These are phyloP conservation scores for Muricea muricata DNA, from an alignment of 92 coral and sea anemone species.

Conservation along the genomic window DNA sequence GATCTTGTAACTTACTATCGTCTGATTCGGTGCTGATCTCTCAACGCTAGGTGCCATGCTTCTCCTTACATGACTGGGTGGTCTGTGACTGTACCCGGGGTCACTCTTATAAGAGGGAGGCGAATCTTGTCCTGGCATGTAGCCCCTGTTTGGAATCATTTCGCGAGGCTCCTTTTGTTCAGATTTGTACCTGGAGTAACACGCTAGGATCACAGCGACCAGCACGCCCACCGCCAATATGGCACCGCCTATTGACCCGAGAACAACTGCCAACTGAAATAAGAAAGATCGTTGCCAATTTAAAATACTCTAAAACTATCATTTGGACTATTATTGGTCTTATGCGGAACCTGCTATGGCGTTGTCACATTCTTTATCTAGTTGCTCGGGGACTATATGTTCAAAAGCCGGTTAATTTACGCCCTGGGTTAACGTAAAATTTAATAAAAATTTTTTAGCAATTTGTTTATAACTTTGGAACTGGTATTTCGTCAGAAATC, in stretches of 20 bases:
- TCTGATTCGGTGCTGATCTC: neutral
- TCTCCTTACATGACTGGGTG: neutral
- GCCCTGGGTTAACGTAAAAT: too few species aligned
- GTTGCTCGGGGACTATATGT: too few species aligned
- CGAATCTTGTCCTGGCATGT: conserved; percentile 9
- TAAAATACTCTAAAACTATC: too few species aligned
- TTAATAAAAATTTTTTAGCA: too few species aligned
- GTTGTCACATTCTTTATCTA: too few species aligned
- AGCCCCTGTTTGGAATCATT: neutral
- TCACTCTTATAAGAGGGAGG: conserved; percentile 32
- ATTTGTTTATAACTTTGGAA: too few species aligned
- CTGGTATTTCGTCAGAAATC: too few species aligned
- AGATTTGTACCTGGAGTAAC: conserved; percentile 9
- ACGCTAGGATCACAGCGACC: conserved; percentile 3
- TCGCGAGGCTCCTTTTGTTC: neutral
- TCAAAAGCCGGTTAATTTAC: too few species aligned
- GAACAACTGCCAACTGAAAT: conserved; percentile 11
- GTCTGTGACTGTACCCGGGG: neutral
- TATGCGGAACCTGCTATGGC: too few species aligned
- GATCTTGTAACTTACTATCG: conserved; percentile 30
- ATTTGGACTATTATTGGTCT: too few species aligned
- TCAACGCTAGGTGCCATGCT: neutral
- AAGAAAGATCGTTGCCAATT: neutral
- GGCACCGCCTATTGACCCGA: conserved; percentile 17
- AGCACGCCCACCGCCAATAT: conserved; percentile 16